Percentiles rank a stretch among this genome's conserved stretches.
These are phyloP conservation scores for Stegana nigrithorax DNA, from an alignment of 2,888 invertebrate species.

Conservation along the genomic window DNA sequence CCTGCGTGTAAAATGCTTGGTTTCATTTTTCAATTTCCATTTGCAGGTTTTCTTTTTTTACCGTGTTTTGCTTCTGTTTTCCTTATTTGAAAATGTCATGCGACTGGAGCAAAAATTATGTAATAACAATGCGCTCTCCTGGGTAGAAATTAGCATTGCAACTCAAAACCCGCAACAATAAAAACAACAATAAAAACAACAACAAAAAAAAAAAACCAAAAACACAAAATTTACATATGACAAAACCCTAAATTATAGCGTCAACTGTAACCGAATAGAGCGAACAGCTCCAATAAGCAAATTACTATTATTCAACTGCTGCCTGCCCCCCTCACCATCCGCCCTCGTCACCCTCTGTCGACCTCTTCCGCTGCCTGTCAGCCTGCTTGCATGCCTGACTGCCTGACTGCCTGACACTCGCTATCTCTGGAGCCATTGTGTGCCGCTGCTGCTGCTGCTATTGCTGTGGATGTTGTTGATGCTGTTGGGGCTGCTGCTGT, in stretches of 20 bases:
- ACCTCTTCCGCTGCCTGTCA: constrained; percentile 16
- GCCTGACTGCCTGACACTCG: neutral
- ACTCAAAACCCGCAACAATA: neutral
- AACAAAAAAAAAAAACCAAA: neutral
- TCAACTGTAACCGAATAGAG: neutral
- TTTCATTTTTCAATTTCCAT: neutral
- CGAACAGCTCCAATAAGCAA: too few relatives aligned
- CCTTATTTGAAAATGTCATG: neutral
- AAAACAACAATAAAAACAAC: neutral
- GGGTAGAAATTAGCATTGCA: constrained; percentile 3
- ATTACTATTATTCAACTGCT: too few relatives aligned
- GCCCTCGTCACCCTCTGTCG: too few relatives aligned
- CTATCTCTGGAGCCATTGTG: neutral
- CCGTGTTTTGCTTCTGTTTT: neutral
- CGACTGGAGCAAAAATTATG: constrained; percentile 4
- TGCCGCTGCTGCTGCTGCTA: neutral
- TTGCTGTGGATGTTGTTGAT: too few relatives aligned
- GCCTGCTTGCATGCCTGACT: too few relatives aligned
- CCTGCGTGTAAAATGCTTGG: constrained; percentile 11
- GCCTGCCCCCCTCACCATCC: too few relatives aligned
- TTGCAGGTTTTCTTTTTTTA: neutral
- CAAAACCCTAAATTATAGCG: neutral
- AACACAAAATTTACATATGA: neutral
- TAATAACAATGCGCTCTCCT: constrained; percentile 6
- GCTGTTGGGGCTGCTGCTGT: too few relatives aligned